Evolutionary conservation across 2,888 invertebrate genomes (phyloP), one percentile per base, ranked within the genome.

Genomic region (Baccha elongata): DNA sequence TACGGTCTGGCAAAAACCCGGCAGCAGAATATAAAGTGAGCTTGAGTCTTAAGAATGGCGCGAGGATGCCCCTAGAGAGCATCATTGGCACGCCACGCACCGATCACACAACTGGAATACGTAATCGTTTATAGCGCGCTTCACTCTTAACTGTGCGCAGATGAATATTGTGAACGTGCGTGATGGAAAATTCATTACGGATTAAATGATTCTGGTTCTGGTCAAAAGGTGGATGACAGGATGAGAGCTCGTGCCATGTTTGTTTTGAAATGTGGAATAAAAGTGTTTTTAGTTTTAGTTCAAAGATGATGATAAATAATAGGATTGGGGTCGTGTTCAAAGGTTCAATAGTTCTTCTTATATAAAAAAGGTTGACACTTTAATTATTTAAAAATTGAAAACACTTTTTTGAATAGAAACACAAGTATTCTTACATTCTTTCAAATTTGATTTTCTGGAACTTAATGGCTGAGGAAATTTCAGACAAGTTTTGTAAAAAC

Each of bases 41-140:
- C 46, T 35, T 62, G 76, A n/a, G n/a, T 55, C 42, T 71, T 26
- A 19, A 60, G 67, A 62, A 68, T 48, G 72, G 62, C 72, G 55
- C 72, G 72, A 78, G 72, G 78, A 78, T 78, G 83, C 83, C 83
- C 78, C 83, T 73, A 78, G 83, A 78, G 78, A 78, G 72, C 78
- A 73, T 78, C 83, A 83, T 78, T 78, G 83, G 78, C 83, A 83
- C 83, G 83, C 83, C 83, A 83, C 83, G 83, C 83, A 83, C 78
- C 64, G 72, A 64, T 78, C 72, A 64, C 78, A 73, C 83, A 78
- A 55, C 67, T 78, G 68, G 83, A 83, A 83, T 83, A 83, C 78
- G 50, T 83, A 83, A 83, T 83, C 72, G 72, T 37, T 64, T 68
- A 68, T 55, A 50, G 83, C 67, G 55, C 55, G 58, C 26, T 58